Evolutionary conservation across 2,888 invertebrate genomes (phyloP).

Genomic region (Caradrina kadenii): DNA sequence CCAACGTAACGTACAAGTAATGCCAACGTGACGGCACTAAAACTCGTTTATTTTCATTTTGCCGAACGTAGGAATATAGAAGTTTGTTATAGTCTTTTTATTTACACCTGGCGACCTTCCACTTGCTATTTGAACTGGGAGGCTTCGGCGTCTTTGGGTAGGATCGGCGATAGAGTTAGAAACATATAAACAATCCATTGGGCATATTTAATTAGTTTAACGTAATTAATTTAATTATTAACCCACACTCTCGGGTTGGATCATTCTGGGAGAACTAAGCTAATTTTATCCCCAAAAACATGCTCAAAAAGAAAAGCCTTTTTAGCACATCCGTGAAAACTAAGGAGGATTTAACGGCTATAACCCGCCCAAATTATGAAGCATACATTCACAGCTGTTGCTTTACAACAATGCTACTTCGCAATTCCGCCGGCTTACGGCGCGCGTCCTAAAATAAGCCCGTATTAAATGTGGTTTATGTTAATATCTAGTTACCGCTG

Average conservation of each 20-base stretch:
- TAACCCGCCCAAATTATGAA: slow-evolving; percentile 33
- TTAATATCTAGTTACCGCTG: slow-evolving; percentile 46
- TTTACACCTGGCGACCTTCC: slow-evolving; percentile 11
- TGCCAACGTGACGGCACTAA: slow-evolving; percentile 41
- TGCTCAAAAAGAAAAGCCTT: slow-evolving; percentile 19
- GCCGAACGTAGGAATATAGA: slow-evolving; percentile 8
- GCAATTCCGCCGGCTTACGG: slow-evolving; percentile 39
- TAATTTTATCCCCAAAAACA: slow-evolving; percentile 7
- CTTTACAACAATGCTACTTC: slow-evolving; percentile 31
- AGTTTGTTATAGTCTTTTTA: slow-evolving; percentile 28
- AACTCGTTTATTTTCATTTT: slow-evolving; percentile 50
- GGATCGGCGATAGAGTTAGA: no score
- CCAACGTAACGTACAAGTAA: slow-evolving; percentile 26
- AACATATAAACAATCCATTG: no score
- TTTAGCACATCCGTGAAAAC: slow-evolving; percentile 19
- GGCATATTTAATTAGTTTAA: no score
- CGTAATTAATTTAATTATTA: no score
- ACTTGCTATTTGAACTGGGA: background rate
- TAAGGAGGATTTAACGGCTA: slow-evolving; percentile 37
- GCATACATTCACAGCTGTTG: slow-evolving; percentile 27
- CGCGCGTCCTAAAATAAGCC: slow-evolving; percentile 52
- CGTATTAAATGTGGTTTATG: slow-evolving; percentile 63
- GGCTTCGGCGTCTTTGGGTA: background rate
- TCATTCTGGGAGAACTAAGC: no score
- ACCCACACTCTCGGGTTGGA: no score